Conservation (phyloP, 2,888 invertebrate genomes). For the Hemaris fuciformis region DNA sequence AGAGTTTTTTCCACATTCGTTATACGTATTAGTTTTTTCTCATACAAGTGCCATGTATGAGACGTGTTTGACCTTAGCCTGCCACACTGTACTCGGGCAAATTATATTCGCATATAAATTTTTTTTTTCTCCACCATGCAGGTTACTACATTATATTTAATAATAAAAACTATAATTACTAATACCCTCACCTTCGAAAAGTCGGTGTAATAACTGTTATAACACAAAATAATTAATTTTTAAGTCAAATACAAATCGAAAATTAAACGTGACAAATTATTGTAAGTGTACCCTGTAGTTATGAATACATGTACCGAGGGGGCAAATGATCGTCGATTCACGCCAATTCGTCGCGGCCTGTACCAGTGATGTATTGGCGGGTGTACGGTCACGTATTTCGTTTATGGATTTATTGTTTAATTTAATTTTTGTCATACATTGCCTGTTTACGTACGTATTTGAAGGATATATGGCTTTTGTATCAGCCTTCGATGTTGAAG, state of each 20-base stretch:
- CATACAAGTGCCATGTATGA: no score
- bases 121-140: no score
- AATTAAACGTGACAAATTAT: constrained; percentile 8
- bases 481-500: not conserved
- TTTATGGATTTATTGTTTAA: constrained; percentile 4
- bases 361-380: not conserved
- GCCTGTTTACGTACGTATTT: not conserved
- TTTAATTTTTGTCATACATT: not conserved
- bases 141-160: no score
- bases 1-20: no score
- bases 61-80: no score
- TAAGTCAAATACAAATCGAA: not conserved
- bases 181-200: no score
- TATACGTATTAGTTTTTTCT: no score
- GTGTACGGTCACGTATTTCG: not conserved
- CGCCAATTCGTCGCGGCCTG: not conserved
- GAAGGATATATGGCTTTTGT: not conserved
- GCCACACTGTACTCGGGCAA: no score
- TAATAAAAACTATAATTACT: no score
- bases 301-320: not conserved
- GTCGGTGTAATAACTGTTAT: no score
- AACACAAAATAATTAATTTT: no score
- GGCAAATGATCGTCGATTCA: not conserved
- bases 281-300: not conserved
- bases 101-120: no score